A percentile compares a stretch with the other conserved stretches of the same genome.
Evolutionary conservation across 2,888 invertebrate genomes (phyloP).

Genomic region (Calliopum simillimum): DNA sequence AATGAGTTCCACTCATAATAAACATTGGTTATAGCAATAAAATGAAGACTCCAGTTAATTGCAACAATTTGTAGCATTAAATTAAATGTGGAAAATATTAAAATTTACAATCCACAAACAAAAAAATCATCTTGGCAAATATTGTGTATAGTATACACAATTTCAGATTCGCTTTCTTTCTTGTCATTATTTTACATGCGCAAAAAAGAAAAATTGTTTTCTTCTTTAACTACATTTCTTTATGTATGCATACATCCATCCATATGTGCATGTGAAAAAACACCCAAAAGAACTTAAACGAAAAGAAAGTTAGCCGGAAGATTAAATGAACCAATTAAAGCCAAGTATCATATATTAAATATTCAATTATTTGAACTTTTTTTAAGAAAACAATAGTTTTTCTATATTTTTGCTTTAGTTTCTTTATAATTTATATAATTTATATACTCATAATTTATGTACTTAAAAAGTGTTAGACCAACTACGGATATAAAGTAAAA

Average conservation of each 20-base stretch:
- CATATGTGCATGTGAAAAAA: not conserved
- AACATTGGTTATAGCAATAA: not conserved
- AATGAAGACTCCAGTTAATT: not conserved
- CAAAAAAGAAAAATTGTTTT: constrained; percentile 43
- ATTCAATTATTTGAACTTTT: too few species aligned
- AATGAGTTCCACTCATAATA: not conserved
- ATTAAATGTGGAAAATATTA: not conserved
- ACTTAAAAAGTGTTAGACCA: too few species aligned
- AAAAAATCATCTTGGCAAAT: not conserved
- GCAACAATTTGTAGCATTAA: not conserved
- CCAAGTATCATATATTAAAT: not conserved
- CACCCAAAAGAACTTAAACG: not conserved
- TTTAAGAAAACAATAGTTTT: too few species aligned
- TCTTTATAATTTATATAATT: too few species aligned
- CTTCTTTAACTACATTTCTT: not conserved
- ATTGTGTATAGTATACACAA: not conserved
- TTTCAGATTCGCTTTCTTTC: constrained; percentile 59
- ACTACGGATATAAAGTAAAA: too few species aligned
- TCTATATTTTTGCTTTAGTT: too few species aligned
- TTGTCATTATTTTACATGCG: constrained; percentile 59
- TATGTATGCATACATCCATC: not conserved
- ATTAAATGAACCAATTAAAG: constrained; percentile 5
- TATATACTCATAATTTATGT: too few species aligned
- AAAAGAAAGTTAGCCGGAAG: constrained; percentile 22
- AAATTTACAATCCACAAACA: constrained; percentile 16